Percentiles rank a stretch among this genome's conserved stretches.
These are phyloP conservation scores for Hyla sarda DNA, from an alignment of 2,113 vertebrate genomes.

Conservation along the genomic window DNA sequence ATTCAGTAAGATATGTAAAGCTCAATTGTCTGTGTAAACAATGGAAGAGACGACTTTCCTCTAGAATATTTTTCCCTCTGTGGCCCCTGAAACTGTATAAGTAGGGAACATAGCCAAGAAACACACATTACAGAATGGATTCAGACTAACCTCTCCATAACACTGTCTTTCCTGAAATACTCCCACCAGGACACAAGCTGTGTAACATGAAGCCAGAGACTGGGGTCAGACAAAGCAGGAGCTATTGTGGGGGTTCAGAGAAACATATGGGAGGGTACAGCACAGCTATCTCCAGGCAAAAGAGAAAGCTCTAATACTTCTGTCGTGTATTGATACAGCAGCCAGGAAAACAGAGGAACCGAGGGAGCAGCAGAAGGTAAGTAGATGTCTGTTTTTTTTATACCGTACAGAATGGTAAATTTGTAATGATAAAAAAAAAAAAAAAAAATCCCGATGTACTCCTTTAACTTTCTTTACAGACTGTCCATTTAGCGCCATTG, in stretches of 20 bases:
- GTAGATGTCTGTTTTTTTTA: no score
- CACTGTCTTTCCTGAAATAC: conserved; percentile 28
- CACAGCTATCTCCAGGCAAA: background rate
- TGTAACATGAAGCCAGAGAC: background rate
- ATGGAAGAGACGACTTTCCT: background rate
- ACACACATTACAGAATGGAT: conserved; percentile 41
- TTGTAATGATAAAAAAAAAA: no score
- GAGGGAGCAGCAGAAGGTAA: no score
- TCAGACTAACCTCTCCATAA: background rate
- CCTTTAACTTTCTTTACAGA: no score
- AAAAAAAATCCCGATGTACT: no score
- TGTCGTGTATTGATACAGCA: no score
- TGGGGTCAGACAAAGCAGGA: background rate
- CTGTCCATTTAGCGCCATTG: no score
- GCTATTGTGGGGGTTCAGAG: conserved; percentile 2
- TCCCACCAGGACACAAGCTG: background rate
- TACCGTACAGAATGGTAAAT: no score
- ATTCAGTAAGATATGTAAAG: background rate
- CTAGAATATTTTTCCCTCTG: no score
- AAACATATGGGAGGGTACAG: background rate
- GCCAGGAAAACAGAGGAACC: no score
- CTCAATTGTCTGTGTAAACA: background rate
- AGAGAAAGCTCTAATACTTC: background rate
- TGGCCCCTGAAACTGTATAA: conserved; percentile 30
- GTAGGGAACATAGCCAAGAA: conserved; percentile 17